These are phyloP conservation scores for Bombus sylvicola DNA, from an alignment of 1,140 invertebrate species.

Conservation along the genomic window DNA sequence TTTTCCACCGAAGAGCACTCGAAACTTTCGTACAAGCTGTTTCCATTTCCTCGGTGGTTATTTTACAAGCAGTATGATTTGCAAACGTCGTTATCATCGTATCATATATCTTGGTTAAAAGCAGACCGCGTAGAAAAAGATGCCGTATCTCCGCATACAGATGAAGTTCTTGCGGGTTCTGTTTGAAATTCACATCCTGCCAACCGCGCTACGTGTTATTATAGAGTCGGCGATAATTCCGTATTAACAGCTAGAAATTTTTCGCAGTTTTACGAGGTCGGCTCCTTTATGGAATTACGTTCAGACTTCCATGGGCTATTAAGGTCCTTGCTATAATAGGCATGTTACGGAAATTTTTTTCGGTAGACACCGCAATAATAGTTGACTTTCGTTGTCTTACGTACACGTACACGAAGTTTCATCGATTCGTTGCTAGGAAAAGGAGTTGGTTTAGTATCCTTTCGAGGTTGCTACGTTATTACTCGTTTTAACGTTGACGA, in stretches of 20 bases:
- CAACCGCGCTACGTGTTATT: constrained; percentile 1
- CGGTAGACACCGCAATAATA: background rate
- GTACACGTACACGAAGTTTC: background rate
- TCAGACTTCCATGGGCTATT: constrained; percentile 7
- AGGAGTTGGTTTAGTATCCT: background rate
- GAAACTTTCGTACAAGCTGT: background rate
- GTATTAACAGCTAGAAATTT: constrained; percentile 25
- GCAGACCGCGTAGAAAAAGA: background rate
- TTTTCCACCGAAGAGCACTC: background rate
- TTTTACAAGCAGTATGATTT: background rate
- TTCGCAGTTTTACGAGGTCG: constrained; percentile 30
- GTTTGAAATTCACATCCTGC: constrained; percentile 6
- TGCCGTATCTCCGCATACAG: background rate
- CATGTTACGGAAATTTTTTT: constrained; percentile 25
- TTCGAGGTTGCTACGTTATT: background rate
- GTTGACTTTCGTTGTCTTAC: constrained; percentile 14
- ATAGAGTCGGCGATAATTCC: background rate
- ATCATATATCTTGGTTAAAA: background rate
- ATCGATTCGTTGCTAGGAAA: constrained; percentile 17
- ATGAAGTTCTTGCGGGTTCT: constrained; percentile 22
- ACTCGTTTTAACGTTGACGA: background rate
- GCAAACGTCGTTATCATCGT: background rate
- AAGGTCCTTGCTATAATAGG: constrained; percentile 10
- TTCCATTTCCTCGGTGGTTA: background rate
- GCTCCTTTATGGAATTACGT: constrained; percentile 19